Evolutionary conservation across 1,140 invertebrate species (phyloP), one percentile per base, ranked within the genome.

Genomic region (Leptinotarsa lineolata): DNA sequence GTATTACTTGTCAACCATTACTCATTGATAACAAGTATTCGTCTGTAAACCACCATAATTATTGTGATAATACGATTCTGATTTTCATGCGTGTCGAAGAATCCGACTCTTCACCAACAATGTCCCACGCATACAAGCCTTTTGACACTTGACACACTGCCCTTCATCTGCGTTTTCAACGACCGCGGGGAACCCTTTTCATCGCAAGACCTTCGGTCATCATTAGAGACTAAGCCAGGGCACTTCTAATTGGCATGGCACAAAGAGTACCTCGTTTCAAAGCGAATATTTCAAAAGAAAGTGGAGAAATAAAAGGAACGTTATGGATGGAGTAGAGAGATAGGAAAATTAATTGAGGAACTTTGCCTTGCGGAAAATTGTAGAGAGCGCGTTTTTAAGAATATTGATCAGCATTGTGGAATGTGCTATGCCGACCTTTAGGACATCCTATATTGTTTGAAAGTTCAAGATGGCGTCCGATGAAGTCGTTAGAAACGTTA

Each of bases 291-390:
- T 18, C 48, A 54, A 54, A n/a, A 54, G 48, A 54, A 54, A 54
- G 15, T 15, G 48, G 48, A 15, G 48, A 18, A 54, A 54, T 54
- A 54, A 54, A 54, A 54, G n/a, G 48, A 54, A 54, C 48, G 48
- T 18, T 18, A 18, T 16, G 48, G n/a, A 54, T 54, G 48, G 16
- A 54, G 48, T 54, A 18, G 48, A 15, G n/a, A 54, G n/a, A 16
- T 54, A 54, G 48, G 48, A 15, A 54, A 54, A 54, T 54, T 54
- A 54, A 54, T 54, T 18, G 48, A 54, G 48, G 48, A 54, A 54
- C n/a, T 54, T 54, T 54, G 48, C 48, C 48, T 54, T 54, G 48
- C 48, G 48, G 48, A 54, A 54, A 54, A 54, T 54, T 54, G 48
- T 18, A 54, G 15, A 18, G 48, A 54, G 16, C 48, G 48, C n/a